Evolutionary conservation across 2,113 vertebrate species (phyloP), one percentile per base, ranked within the genome.

Genomic region (Lutjanus erythropterus): DNA sequence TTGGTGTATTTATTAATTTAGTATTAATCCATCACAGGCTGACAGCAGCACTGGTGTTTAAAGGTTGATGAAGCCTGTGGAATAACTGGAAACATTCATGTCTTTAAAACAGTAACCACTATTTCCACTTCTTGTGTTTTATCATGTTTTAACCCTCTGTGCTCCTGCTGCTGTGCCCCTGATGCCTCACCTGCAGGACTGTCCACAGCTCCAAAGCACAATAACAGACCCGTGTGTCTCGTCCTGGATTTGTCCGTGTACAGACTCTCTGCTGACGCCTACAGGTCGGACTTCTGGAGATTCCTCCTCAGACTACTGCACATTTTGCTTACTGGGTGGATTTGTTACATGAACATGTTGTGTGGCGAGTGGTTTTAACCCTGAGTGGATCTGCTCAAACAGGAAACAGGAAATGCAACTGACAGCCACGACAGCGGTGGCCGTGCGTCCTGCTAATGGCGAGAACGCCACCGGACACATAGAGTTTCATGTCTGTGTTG

Each of bases 1-100:
- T 60, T 83, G 18, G 21, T 78, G 72, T 77, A 47, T 77, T 71
- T 83, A 58, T 82, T 82, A 46, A 75, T 83, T 83, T 55, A 58
- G 67, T 61, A 27, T 71, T 23, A 46, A 71, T 61, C 53, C 29
- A 18, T 33, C 18, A 23, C 25, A 16, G 27, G 39, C 44, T 55
- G 72, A 65, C 18, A 18, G 68, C 27, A 71, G 21, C 60, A 44
- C 76, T 75, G 58, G 25, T 31, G 37, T 58, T 76, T 72, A 62
- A 46, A 12, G 41, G 61, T 42, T 50, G 21, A 74, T 37, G 16
- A 71, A 61, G 21, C 78, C 65, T 75, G 75, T 68, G 65, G 65
- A 78, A 23, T 71, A 62, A 81, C 42, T 64, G 33, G 53, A 79
- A 70, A 58, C 12, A 15, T 60, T 41, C 0, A 33, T 29, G 64